Conservation (phyloP, 2,888 invertebrate species). For the Tinea trinotella region DNA sequence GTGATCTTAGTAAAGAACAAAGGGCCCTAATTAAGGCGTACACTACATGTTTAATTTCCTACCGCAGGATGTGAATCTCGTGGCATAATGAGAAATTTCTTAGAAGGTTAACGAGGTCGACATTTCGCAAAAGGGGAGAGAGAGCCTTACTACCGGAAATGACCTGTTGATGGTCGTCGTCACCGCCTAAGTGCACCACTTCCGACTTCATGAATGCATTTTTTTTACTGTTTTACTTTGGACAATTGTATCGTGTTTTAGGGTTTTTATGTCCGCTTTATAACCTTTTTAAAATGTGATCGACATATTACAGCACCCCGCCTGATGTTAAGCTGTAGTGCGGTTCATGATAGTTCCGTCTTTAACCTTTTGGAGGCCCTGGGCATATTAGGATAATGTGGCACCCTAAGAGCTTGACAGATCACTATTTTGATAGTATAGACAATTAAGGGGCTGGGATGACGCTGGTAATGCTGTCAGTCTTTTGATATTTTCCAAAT, state of each 20-base stretch:
- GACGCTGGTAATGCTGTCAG: too few species aligned
- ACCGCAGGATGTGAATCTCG: slow-evolving; percentile 1
- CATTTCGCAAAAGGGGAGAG: not conserved
- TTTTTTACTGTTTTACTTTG: not conserved
- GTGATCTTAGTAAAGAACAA: slow-evolving; percentile 3
- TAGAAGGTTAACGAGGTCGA: not conserved
- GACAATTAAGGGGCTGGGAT: too few species aligned
- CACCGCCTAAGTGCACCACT: not conserved
- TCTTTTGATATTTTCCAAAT: too few species aligned
- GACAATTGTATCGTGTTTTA: not conserved
- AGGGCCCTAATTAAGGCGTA: not conserved
- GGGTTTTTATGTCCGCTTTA: not conserved
- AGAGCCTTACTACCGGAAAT: not conserved
- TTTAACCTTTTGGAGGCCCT: too few species aligned
- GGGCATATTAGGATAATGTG: too few species aligned
- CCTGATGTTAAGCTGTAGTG: too few species aligned
- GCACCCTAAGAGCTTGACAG: too few species aligned
- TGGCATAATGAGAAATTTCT: slow-evolving; percentile 1
- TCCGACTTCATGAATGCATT: not conserved
- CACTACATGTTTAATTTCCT: slow-evolving; percentile 5
- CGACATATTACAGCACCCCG: too few species aligned
- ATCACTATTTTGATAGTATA: too few species aligned
- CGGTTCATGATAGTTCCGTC: too few species aligned
- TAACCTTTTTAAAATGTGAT: too few species aligned
- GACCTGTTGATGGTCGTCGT: slow-evolving; percentile 2